Percentiles rank a stretch among this genome's conserved stretches.
These are phyloP conservation scores for Drosophila anceps DNA, from an alignment of 2,888 invertebrate species.

Conservation along the genomic window DNA sequence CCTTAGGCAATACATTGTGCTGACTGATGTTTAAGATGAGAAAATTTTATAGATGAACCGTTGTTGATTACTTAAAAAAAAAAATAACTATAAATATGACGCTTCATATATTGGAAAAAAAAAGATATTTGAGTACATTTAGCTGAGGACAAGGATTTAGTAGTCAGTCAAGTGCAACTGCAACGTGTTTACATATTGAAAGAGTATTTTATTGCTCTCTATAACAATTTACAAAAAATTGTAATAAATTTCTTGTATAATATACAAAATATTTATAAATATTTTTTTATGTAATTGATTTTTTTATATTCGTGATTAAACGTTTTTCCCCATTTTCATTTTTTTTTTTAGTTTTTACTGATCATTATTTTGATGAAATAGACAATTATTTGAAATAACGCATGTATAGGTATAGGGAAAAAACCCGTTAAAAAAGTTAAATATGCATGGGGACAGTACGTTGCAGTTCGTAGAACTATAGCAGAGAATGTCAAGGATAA, in stretches of 20 bases:
- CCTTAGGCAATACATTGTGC: too few species aligned
- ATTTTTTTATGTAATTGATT: not conserved
- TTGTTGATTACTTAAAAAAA: too few species aligned
- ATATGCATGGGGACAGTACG: slow-evolving; percentile 39
- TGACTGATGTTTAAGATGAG: too few species aligned
- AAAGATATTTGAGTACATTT: too few species aligned
- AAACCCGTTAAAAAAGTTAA: slow-evolving; percentile 57
- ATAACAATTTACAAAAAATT: not conserved
- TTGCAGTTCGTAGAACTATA: slow-evolving; percentile 50
- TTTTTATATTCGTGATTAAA: not conserved
- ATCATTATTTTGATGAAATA: not conserved
- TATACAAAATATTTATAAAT: not conserved
- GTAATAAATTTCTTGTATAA: not conserved
- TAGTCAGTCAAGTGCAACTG: too few species aligned
- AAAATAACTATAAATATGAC: too few species aligned
- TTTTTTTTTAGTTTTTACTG: not conserved
- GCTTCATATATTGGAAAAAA: too few species aligned
- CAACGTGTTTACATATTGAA: too few species aligned
- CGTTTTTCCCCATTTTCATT: not conserved
- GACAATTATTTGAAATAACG: slow-evolving; percentile 41
- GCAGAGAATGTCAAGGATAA: slow-evolving; percentile 60
- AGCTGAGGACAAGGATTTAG: too few species aligned
- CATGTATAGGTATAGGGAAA: not conserved
- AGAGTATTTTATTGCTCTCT: too few species aligned
- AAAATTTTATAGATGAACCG: too few species aligned